Conservation (phyloP, 2,888 invertebrate species). For the Pollenia labialis region DNA sequence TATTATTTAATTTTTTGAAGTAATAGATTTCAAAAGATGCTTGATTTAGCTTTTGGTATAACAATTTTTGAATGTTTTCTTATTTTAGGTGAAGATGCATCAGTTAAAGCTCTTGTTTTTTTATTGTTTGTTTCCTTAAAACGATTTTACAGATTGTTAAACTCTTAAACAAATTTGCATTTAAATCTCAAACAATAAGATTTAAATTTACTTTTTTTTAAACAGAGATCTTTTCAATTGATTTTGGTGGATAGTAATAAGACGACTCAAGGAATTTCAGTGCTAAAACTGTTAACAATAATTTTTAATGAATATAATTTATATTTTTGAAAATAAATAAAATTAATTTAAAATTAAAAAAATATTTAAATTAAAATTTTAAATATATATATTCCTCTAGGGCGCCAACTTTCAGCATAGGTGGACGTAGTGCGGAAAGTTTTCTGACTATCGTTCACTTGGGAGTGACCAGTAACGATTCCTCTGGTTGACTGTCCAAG, state of each 20-base stretch:
- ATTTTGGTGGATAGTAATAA: conserved; percentile 9
- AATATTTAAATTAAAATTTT: too few species aligned
- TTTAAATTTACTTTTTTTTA: conserved; percentile 55
- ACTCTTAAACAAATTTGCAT: conserved; percentile 67
- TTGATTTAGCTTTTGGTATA: conserved; percentile 30
- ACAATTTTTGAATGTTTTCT: conserved; percentile 40
- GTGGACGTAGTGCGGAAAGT: too few species aligned
- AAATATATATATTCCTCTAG: too few species aligned
- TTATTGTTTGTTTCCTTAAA: conserved; percentile 14
- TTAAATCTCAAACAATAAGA: conserved; percentile 67
- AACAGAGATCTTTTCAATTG: neutral
- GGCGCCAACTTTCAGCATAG: too few species aligned
- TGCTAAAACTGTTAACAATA: too few species aligned
- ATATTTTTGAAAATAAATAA: too few species aligned
- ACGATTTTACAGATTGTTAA: conserved; percentile 63
- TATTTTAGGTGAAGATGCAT: conserved; percentile 58
- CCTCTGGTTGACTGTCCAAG: too few species aligned
- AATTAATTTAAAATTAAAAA: too few species aligned
- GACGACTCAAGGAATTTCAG: neutral
- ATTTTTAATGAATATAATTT: too few species aligned
- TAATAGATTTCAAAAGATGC: conserved; percentile 26
- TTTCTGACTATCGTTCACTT: too few species aligned
- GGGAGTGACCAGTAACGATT: too few species aligned
- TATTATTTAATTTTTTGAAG: neutral
- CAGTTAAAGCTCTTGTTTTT: conserved; percentile 40